Base-by-base conservation (phyloP, 2,888 invertebrate species). In the Glaucopsyche alexis region DNA sequence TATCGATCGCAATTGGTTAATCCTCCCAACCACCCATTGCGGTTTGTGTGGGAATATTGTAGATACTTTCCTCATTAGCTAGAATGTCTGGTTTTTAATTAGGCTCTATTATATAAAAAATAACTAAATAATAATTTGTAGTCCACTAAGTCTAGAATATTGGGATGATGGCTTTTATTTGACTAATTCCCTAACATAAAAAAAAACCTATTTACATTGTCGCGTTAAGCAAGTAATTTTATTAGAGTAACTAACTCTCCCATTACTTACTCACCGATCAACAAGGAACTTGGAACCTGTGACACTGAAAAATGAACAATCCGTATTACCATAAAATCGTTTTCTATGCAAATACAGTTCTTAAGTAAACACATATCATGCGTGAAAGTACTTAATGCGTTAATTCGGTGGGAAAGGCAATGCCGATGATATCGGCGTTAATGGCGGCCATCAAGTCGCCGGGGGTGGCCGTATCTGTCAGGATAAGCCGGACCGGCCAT, bases 401-500 rank as follows among this genome's bases (percentile, higher is more conserved):
- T 83, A 83, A 83, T 82, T 80, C 81, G 77, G 87, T 90, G 89
- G 88, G 91, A 90, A 89, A 86, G 85, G 83, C 91, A 90, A 91
- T 88, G 80, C 84, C 80, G 91, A 91, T 92, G 83, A 83, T 86
- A 89, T 90, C 91, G 84, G 82, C 81, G 88, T 89, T 91, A 91
- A 91, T 90, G 89, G 90, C 87, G 83, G 80, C 86, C 86, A 86
- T 88, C 86, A 84, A 83, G 80, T 80, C 82, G 74, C 74, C 79
- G 82, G 85, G 80, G 80, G 78, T 78, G 80, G 81, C 76, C 79
- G 82, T 90, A 89, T 89, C 88, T 81, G 77, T 77, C 76, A 75
- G 88, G 90, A 91, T 91, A 90, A 91, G 29, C 84, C 74, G 80
- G 80, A 19, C 45, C 71, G n/a, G 55, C 67, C 67, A 73, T 71